These are phyloP conservation scores for Latrodectus hesperus DNA, from an alignment of 2,888 invertebrate genomes.

Conservation along the genomic window DNA sequence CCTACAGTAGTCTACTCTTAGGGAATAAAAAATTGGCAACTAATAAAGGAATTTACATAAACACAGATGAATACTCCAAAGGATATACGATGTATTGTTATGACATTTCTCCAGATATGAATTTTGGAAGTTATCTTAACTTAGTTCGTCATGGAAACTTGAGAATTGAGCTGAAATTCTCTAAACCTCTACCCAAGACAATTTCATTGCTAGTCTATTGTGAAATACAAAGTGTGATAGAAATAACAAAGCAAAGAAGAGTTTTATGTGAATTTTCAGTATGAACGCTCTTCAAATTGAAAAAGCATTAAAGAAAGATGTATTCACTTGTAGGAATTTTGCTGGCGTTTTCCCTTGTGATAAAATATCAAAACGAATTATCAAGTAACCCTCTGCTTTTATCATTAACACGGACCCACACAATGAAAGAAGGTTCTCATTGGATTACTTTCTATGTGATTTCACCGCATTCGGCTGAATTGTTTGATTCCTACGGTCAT, in stretches of 20 bases:
- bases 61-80: neutral
- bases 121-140: neutral
- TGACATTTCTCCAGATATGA: neutral
- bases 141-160: neutral
- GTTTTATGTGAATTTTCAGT: neutral
- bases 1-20: neutral
- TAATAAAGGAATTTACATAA: neutral
- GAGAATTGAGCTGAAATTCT: neutral
- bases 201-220: neutral
- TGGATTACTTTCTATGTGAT: neutral
- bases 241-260: neutral
- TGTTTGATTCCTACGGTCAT: neutral
- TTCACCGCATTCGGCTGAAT: neutral
- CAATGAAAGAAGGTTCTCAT: neutral
- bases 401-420: neutral
- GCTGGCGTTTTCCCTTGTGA: neutral
- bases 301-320: neutral
- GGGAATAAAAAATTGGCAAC: neutral
- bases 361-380: neutral
- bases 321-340: neutral
- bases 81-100: neutral
- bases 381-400: neutral
- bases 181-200: neutral
- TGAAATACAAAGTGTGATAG: neutral
- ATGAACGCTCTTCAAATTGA: neutral